phyloP scores from a whole-genome alignment of 2,888 invertebrate species.

The Barypeithes pellucidus region DNA sequence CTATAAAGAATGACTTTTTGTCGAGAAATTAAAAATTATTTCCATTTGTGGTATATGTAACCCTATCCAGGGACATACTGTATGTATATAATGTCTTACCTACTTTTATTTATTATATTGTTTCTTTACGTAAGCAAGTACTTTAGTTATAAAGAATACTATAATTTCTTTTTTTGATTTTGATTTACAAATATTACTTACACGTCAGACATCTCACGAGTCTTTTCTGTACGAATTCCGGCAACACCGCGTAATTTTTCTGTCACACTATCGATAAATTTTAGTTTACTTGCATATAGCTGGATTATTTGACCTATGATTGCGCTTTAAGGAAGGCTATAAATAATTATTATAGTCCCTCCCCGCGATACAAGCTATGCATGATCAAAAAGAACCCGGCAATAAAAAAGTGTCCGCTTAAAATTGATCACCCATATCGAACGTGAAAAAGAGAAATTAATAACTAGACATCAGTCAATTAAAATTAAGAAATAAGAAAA shows the following conservation, averaged over 20 bases:
- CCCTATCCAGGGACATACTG: too few species aligned
- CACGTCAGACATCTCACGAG: too few species aligned
- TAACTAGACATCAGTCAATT: slow-evolving; percentile 36
- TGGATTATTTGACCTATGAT: slow-evolving; percentile 23
- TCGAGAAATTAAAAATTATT: too few species aligned
- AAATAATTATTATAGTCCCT: slow-evolving; percentile 18
- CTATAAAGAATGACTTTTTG: too few species aligned
- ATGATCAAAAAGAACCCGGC: background rate
- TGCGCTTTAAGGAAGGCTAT: slow-evolving; percentile 18
- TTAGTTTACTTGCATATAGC: slow-evolving; percentile 10
- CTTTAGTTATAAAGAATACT: too few species aligned
- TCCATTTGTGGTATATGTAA: too few species aligned
- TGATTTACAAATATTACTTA: too few species aligned
- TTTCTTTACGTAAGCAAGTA: too few species aligned
- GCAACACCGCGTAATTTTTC: slow-evolving; percentile 20
- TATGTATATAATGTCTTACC: too few species aligned
- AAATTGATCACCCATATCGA: slow-evolving; percentile 44
- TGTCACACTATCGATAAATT: slow-evolving; percentile 17
- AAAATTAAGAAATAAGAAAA: slow-evolving; percentile 17
- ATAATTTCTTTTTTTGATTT: too few species aligned
- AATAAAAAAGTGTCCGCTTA: slow-evolving; percentile 21
- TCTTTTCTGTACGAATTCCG: background rate
- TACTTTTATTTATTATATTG: too few species aligned
- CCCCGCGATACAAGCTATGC: background rate
- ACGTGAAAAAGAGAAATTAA: slow-evolving; percentile 45